Conservation (phyloP, 2,113 vertebrate genomes). For the Etheostoma spectabile region DNA sequence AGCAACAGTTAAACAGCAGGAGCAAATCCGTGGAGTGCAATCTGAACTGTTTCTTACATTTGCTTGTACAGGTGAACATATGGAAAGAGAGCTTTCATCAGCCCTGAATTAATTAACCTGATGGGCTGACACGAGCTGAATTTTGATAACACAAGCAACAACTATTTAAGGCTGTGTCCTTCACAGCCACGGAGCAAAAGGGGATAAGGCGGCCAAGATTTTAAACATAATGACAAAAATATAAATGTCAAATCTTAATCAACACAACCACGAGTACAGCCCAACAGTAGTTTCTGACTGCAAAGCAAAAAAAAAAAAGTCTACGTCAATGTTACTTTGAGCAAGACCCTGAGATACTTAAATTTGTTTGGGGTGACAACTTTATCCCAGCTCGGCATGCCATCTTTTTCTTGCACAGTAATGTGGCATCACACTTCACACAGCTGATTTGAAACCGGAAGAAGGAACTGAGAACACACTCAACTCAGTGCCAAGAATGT, state of each 20-base stretch:
- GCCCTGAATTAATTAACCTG: slow-evolving; percentile 40
- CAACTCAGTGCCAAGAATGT: background rate
- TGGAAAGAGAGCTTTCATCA: slow-evolving; percentile 42
- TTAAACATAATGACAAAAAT: slow-evolving; percentile 7
- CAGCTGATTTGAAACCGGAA: background rate
- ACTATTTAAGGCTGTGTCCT: slow-evolving; percentile 25
- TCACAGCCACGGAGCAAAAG: background rate
- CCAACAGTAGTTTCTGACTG: slow-evolving; percentile 4
- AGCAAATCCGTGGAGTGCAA: background rate
- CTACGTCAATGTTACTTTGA: slow-evolving; percentile 11
- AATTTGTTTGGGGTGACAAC: slow-evolving; percentile 24
- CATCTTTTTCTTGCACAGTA: slow-evolving; percentile 3
- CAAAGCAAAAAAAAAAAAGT: slow-evolving; percentile 7
- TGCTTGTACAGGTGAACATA: slow-evolving; percentile 41
- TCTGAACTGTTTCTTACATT: slow-evolving; percentile 28
- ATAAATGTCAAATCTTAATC: slow-evolving; percentile 21
- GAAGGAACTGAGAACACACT: background rate
- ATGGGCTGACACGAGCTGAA: slow-evolving; percentile 37
- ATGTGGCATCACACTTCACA: slow-evolving; percentile 8
- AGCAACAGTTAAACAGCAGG: background rate
- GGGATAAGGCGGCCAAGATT: background rate
- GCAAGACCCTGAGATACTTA: slow-evolving; percentile 17
- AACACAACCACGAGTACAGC: background rate
- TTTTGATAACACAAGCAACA: slow-evolving; percentile 13
- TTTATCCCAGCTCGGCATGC: slow-evolving; percentile 13